Evolutionary conservation across 2,888 invertebrate species (phyloP), one percentile per base, ranked within the genome.

Genomic region (Endotricha flammealis): DNA sequence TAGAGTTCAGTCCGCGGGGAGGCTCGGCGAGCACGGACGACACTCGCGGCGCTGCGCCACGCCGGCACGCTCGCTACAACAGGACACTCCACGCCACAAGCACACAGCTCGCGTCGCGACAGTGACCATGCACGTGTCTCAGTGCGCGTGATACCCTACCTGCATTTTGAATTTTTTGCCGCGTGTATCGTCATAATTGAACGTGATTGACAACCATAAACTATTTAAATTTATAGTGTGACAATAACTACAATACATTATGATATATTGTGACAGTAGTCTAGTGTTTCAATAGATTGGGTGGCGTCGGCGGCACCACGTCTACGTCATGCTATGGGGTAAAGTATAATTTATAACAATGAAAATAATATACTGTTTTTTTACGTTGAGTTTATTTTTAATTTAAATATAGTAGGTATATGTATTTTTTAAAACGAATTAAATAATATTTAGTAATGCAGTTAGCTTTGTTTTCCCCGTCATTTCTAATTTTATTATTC

Each of bases 271-370:
- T 82, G 81, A 70, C 61, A 64, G 43, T 56, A 68, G 61, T 65
- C 57, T 48, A 67, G 80, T 85, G 82, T 67, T 64, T 69, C 66
- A 70, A 69, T 80, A 75, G 66, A 63, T 73, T 72, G 63, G 67
- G 66, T 59, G 64, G 64, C 29, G 12, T 29, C 64, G 66, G 57
- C 71, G 69, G 57, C 65, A 61, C 54, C 56, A 57, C 54, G 60
- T 66, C 71, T 74, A 72, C 82, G 78, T 67, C 71, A 83, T 85
- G 85, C 56, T 76, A 61, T 64, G 59, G 59, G 85, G 83, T 83
- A 82, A 68, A 39, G 61, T 70, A 64, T 13, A 12, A 23, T 20
- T n/a, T 20, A 0, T 5, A 5, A 4, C 1, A 12, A 7, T 12
- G 1, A 12, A 12, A 27, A n/a, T n/a, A 16, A 16, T 16, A 16